Evolutionary conservation across 2,888 invertebrate genomes (phyloP).

Genomic region (Torymus texanus): DNA sequence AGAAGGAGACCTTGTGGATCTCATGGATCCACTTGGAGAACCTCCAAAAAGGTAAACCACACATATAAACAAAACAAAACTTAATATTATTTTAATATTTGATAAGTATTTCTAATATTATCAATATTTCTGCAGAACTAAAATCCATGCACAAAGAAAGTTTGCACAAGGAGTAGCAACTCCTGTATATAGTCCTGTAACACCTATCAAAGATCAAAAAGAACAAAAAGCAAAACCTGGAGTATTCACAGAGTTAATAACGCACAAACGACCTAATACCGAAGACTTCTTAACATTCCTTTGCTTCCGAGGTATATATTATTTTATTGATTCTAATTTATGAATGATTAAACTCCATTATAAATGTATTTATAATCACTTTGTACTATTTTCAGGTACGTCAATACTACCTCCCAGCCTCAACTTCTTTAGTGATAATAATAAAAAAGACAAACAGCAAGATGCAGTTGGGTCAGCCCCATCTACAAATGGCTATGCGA

Average conservation of each 20-base stretch:
- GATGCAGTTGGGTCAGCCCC: slow-evolving; percentile 54
- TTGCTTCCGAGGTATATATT: slow-evolving; percentile 83
- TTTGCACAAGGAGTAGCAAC: slow-evolving; percentile 87
- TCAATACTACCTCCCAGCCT: slow-evolving; percentile 83
- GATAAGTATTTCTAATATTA: slow-evolving; percentile 2
- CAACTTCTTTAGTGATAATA: slow-evolving; percentile 80
- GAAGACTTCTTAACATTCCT: slow-evolving; percentile 91
- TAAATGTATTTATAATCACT: neutral
- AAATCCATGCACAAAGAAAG: slow-evolving; percentile 91
- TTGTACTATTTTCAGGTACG: slow-evolving; percentile 76
- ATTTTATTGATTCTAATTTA: no score
- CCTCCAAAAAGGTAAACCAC: slow-evolving; percentile 70
- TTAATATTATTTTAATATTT: neutral
- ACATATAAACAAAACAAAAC: slow-evolving; percentile 34
- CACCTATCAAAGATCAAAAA: slow-evolving; percentile 78
- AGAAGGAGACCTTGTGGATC: slow-evolving; percentile 73
- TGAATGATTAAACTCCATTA: no score
- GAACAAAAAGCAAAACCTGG: slow-evolving; percentile 77
- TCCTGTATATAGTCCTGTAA: slow-evolving; percentile 77
- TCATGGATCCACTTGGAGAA: slow-evolving; percentile 72
- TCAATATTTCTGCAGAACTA: slow-evolving; percentile 77
- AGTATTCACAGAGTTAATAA: slow-evolving; percentile 80
- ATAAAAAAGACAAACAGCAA: slow-evolving; percentile 66
- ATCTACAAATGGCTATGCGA: slow-evolving; percentile 43
- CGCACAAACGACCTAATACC: slow-evolving; percentile 85